These are phyloP conservation scores for Leptoteleia sp. DNA, from an alignment of 1,140 invertebrate genomes.

Conservation along the genomic window DNA sequence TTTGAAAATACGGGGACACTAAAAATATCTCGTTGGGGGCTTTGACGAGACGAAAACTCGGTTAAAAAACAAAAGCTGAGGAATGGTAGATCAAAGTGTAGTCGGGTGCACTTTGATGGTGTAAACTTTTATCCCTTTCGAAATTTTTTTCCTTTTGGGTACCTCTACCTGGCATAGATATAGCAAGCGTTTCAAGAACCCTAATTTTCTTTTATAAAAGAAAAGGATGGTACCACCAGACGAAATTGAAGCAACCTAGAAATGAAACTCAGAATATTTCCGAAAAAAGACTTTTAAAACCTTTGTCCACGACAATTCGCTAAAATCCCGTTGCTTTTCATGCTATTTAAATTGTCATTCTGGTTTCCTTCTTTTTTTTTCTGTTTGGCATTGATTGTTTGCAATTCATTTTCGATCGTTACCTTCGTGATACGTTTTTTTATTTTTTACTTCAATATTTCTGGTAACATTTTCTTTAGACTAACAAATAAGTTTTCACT, in stretches of 20 bases:
- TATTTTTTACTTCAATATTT: too few relatives aligned
- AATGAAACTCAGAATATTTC: constrained; percentile 43
- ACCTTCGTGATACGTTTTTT: too few relatives aligned
- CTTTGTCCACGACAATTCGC: constrained; percentile 14
- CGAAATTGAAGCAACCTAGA: constrained; percentile 44
- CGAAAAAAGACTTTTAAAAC: constrained; percentile 33
- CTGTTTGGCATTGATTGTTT: too few relatives aligned
- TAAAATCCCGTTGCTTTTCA: constrained; percentile 9
- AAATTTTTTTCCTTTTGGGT: constrained; percentile 31
- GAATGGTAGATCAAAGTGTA: constrained; percentile 53
- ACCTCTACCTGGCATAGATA: constrained; percentile 27
- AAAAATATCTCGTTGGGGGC: constrained; percentile 25
- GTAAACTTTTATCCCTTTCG: constrained; percentile 37
- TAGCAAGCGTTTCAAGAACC: constrained; percentile 37
- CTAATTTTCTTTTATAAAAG: constrained; percentile 47
- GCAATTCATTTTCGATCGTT: too few relatives aligned
- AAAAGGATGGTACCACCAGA: constrained; percentile 29
- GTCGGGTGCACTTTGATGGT: constrained; percentile 38
- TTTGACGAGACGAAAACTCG: constrained; percentile 26
- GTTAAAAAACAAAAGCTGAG: constrained; percentile 53
- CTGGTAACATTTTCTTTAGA: too few relatives aligned
- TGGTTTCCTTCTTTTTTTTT: constrained; percentile 3
- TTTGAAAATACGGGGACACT: constrained; percentile 22
- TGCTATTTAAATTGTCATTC: constrained; percentile 8
- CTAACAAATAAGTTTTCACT: too few relatives aligned